Base-by-base conservation (phyloP, 2,888 invertebrate species). In the Eumerus sabulonum region DNA sequence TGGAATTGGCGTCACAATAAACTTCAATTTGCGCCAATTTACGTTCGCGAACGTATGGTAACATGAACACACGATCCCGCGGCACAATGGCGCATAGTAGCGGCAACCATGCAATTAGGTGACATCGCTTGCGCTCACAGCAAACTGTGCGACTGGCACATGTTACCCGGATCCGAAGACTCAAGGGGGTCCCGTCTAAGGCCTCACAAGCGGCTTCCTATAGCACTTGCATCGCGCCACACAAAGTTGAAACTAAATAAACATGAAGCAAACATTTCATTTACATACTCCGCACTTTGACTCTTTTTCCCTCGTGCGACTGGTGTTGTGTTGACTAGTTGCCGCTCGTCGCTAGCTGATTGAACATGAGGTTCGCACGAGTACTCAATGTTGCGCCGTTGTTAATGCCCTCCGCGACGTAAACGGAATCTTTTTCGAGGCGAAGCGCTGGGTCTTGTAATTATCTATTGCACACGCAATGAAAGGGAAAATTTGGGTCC, bases 11-110 rank as follows among this genome's bases (percentile, higher is more conserved):
- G 67, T 63, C 67, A 72, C 72, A 73, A 77, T 68, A 67, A 77
- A 77, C 62, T 77, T 73, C 67, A 77, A 77, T 72, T 77, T 73
- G 67, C 77, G 77, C 57, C 73, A 73, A 77, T 77, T 77, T 77
- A 77, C 63, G 77, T 77, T 77, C 73, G 67, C 67, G 57, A 48
- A 67, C 62, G 45, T 62, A 73, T 77, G 77, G 67, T 63, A 73
- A 59, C 77, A 73, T 73, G 67, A 77, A 59, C 66, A 77, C 73
- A 72, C 45, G 38, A 7, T 27, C 27, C 7, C 27, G 60, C 54
- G 40, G 19, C 13, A 50, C 59, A 9, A 35, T 5, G 19, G 27
- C 67, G n/a, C n/a, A n/a, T n/a, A n/a, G 36, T 9, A 17, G 35
- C 62, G 72, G 76, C 66, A 56, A 60, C 74, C 62, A 73, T 73